A percentile compares a stretch with the other conserved stretches of the same genome.
Conservation (phyloP, 2,888 invertebrate genomes). For the Agrilus biguttatus region DNA sequence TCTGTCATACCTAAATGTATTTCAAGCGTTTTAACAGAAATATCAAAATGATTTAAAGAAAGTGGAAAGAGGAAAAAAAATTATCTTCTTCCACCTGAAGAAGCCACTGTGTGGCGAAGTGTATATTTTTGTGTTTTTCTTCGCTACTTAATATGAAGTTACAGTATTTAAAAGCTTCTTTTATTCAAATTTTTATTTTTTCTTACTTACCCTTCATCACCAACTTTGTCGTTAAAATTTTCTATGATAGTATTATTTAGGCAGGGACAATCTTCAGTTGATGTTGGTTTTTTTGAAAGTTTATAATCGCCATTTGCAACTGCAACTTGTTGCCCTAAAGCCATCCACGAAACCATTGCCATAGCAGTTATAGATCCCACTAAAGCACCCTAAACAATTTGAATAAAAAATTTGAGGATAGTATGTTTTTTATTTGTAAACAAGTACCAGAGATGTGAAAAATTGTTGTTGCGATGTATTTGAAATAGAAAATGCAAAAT, state of each 20-base stretch:
- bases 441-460: not conserved
- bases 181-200: no score
- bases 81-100: no score
- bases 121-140: no score
- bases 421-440: not conserved
- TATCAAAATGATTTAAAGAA: no score
- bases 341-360: slow-evolving; percentile 45
- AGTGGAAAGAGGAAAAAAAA: no score
- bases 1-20: no score
- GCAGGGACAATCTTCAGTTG: slow-evolving; percentile 36
- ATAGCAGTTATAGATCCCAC: slow-evolving; percentile 47
- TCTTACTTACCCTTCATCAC: no score
- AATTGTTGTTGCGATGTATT: not conserved
- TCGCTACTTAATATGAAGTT: no score
- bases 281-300: slow-evolving; percentile 33
- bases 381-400: slow-evolving; percentile 43
- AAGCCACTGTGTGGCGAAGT: no score
- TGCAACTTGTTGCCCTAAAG: slow-evolving; percentile 51
- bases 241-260: slow-evolving; percentile 8
- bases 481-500: no score
- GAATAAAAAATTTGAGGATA: not conserved
- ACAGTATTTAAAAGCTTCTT: no score
- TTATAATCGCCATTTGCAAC: slow-evolving; percentile 31
- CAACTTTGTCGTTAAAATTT: not conserved
- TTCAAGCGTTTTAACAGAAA: no score